Base-by-base conservation (phyloP, 2,797 vertebrate genomes). In the Gymnothorax javanicus region DNA sequence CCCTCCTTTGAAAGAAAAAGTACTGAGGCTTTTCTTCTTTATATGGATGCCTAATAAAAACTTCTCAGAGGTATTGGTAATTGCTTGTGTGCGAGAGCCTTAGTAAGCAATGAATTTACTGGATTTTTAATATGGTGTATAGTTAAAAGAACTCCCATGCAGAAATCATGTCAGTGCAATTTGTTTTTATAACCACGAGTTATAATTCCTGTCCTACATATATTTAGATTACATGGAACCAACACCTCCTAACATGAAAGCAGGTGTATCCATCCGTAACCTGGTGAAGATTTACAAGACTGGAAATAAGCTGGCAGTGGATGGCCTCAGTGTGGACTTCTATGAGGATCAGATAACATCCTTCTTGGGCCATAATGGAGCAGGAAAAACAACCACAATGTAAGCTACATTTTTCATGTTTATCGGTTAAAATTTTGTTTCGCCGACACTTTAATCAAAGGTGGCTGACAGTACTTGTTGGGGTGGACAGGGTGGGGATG, bases 261-360 rank as follows among this genome's bases (percentile, higher is more conserved):
- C 97, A 6, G 98, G 98, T 0, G 97, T 99, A 79, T 98, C 97
- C 9, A 95, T 99, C 90, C 96, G 97, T 88, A 98, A 98, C 87
- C 95, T 99, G 25, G 97, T 99, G 85, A 99, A 99, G 90, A 96
- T 99, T 92, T 99, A 99, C 91, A 97, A 97, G 87, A 97, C 97
- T 1, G 98, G 98, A 85, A 98, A 98, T 91, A 99, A 99, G 91
- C 94, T 97, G 5, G 99, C 99, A 0, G 97, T 99, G 3, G 98
- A 99, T 84, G 97, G 98, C n/a, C 96, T 99, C 50, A 97, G 96
- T 0, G 79, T 99, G 86, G 98, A 98, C 94, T 99, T 99, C 93
- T 98, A 97, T 0, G 96, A 99, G 93, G 97, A 98, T 84, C 98
- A 99, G 89, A 99, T 99, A 92, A 99, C 98, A 5, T 99, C 99